Evolutionary conservation across 2,888 invertebrate species (phyloP), one percentile per base, ranked within the genome.

Genomic region (Melieria picta): DNA sequence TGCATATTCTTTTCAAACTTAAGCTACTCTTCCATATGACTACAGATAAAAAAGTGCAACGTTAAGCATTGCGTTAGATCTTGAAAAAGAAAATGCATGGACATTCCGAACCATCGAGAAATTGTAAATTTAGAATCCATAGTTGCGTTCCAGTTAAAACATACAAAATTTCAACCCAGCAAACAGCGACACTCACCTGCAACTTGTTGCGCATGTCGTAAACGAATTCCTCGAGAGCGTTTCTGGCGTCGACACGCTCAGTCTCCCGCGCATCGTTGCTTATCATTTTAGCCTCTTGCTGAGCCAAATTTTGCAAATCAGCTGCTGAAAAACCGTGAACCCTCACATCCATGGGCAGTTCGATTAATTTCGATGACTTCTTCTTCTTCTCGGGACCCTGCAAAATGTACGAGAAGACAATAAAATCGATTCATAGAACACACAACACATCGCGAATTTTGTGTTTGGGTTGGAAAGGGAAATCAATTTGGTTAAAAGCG

Each of bases 191-290:
- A 64, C 65, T 73, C 79, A 87, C 86, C 56, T 91, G 90, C 68
- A 99, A 87, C 85, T 97, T 97, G 72, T 95, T 94, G 69, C 99
- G 91, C 87, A 98, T 90, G 80, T 98, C 98, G 85, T 99, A 99
- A 47, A 99, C 97, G 83, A 97, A 99, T 87, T 99, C 99, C 86
- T 99, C 99, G 0, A 99, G 90, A 4, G 97, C 94, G 87, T 99
- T 99, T 82, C 98, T 94, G 1, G 97, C 96, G 87, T 99, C 98
- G 5, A 95, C 93, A 64, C 98, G 92, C 84, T 98, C 96, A 81
- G 97, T 98, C 88, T 99, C 99, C 83, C 94, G 93, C 74, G 92
- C 91, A 86, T 99, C 99, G 80, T 93, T 93, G 69, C 91, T 90
- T 80, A 93, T 91, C 93, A 95, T 94, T 86, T 92, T 92, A 74